Evolutionary conservation across 1,140 invertebrate genomes (phyloP).

Genomic region (Danaus melanippus): DNA sequence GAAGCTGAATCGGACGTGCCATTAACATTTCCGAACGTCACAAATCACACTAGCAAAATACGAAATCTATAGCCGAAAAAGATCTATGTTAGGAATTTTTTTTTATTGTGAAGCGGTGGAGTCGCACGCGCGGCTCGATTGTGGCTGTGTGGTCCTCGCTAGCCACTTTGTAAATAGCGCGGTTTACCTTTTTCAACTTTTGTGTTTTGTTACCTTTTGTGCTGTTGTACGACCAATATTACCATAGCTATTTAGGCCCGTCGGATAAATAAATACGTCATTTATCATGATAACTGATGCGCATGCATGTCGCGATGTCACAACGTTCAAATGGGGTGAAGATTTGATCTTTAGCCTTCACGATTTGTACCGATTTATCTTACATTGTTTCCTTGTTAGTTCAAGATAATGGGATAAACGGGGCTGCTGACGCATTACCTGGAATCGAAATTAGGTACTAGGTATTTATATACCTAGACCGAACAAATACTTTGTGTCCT

Average conservation of each 20-base stretch:
- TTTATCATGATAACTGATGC: constrained; percentile 71
- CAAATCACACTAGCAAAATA: constrained; percentile 71
- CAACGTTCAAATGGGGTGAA: constrained; percentile 52
- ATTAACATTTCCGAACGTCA: constrained; percentile 69
- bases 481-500: too few relatives aligned
- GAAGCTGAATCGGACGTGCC: constrained; percentile 31
- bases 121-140: constrained; percentile 71
- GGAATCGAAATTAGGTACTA: too few relatives aligned
- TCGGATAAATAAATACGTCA: constrained; percentile 72
- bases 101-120: constrained; percentile 57
- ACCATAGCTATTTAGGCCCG: constrained; percentile 71
- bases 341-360: constrained; percentile 58
- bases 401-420: constrained; percentile 21
- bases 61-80: constrained; percentile 69
- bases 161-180: constrained; percentile 73
- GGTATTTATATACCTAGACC: too few relatives aligned
- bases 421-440: not conserved
- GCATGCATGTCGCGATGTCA: constrained; percentile 52
- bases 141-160: constrained; percentile 70
- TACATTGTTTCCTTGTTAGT: constrained; percentile 45
- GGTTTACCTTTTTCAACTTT: constrained; percentile 73
- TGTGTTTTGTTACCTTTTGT: constrained; percentile 73
- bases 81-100: constrained; percentile 67
- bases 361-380: constrained; percentile 58
- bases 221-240: constrained; percentile 71